Conservation (phyloP, 2,113 vertebrate genomes). For the Eurystomus gularis region DNA sequence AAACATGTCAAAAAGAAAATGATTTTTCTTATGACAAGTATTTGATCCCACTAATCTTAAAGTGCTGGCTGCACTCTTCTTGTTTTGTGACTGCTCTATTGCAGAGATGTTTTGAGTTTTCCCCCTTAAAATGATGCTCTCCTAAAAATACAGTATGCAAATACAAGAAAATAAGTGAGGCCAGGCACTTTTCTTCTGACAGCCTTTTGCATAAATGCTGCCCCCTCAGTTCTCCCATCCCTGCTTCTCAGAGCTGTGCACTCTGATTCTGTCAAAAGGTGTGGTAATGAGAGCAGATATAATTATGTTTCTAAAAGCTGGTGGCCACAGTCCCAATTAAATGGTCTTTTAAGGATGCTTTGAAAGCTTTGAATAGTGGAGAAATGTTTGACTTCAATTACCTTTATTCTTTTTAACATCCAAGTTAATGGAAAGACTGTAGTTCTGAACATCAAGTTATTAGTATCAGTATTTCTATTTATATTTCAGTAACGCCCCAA, state of each 20-base stretch:
- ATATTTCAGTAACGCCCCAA: not conserved
- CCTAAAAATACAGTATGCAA: conserved; percentile 20
- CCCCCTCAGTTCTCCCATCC: not conserved
- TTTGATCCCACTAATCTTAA: conserved; percentile 46
- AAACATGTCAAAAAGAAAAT: conserved; percentile 53
- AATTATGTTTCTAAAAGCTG: conserved; percentile 18
- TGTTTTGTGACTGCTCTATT: conserved; percentile 11
- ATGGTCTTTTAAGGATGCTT: not conserved
- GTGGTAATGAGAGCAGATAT: not conserved
- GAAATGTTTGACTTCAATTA: not conserved
- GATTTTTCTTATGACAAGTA: conserved; percentile 25
- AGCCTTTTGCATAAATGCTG: not conserved
- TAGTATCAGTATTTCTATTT: not conserved
- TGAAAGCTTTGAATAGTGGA: not conserved
- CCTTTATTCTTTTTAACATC: not conserved
- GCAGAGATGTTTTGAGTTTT: conserved; percentile 28
- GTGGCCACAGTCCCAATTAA: not conserved
- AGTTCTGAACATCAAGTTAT: not conserved
- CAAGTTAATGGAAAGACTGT: not conserved
- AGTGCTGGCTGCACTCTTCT: not conserved
- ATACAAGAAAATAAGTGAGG: not conserved
- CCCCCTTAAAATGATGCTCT: conserved; percentile 4
- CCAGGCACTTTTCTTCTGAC: conserved; percentile 10
- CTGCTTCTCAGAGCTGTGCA: not conserved
- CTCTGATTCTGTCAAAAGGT: conserved; percentile 39